These are phyloP conservation scores for Diaphora mendica DNA, from an alignment of 2,888 invertebrate genomes.

Conservation along the genomic window DNA sequence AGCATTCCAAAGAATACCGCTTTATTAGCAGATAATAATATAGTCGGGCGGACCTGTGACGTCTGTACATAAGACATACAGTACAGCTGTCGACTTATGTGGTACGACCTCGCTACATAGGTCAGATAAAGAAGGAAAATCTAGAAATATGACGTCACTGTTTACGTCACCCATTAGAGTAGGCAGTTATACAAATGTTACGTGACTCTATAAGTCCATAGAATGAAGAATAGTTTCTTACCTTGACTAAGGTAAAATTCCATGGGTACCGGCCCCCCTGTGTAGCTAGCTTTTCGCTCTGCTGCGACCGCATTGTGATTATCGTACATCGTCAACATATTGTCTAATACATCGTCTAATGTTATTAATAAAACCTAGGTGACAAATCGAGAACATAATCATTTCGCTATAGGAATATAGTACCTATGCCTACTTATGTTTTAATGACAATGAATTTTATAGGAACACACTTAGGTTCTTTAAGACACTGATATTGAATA, in stretches of 20 bases:
- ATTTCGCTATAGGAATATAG: too few relatives aligned
- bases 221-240: constrained; percentile 35
- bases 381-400: too few relatives aligned
- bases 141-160: not conserved
- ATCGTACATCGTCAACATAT: constrained; percentile 83
- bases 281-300: constrained; percentile 76
- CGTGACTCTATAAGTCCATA: not conserved
- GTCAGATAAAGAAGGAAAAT: too few relatives aligned
- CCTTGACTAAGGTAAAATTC: constrained; percentile 83
- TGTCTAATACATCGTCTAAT: constrained; percentile 79
- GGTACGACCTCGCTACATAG: too few relatives aligned
- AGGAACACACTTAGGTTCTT: too few relatives aligned
- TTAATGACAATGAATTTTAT: too few relatives aligned
- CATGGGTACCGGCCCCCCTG: constrained; percentile 78
- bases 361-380: constrained; percentile 76
- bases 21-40: not conserved
- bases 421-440: too few relatives aligned
- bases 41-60: not conserved
- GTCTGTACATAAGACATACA: too few relatives aligned
- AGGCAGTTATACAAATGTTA: not conserved
- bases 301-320: constrained; percentile 81
- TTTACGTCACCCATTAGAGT: not conserved
- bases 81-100: too few relatives aligned
- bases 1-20: not conserved
- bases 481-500: too few relatives aligned